Base-by-base conservation (phyloP, 2,888 invertebrate species). In the Exephanes ischioxanthus region DNA sequence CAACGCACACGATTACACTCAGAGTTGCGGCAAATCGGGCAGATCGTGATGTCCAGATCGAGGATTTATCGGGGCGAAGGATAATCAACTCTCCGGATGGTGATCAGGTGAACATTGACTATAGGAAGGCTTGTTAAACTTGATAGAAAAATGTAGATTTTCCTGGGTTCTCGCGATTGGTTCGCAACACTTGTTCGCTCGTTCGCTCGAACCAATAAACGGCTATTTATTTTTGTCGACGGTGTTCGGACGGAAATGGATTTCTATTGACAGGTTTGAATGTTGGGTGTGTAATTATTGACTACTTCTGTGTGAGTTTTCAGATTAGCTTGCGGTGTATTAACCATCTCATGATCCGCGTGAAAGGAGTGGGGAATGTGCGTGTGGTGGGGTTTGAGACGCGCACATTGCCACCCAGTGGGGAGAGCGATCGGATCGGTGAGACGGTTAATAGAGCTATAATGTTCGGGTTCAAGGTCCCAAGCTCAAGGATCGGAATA, bases 81-180 rank as follows among this genome's bases (percentile, higher is more conserved):
- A 16, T 6, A 33, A 63, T 33, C 30, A n/a, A 30, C 30, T 33
- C 61, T 33, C 16, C 30, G 61, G 6, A 63, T 63, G 33, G 6
- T 30, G 61, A 63, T 30, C 16, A 63, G 61, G 61, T 63, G 33
- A 63, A 63, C 61, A 63, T 63, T 63, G 26, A 30, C 61, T 11
- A 63, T 1, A 30, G 61, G 30, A 63, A 16, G n/a, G 53, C 53
- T n/a, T 0, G 19, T 19, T 19, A 16, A 53, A 53, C 1, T 3
- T 53, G 9, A 53, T 45, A 4, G 5, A 45, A 45, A 45, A 45
- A 45, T 3, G 11, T 14, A 16, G 14, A 16, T 45, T 45, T 45
- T 45, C 45, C 16, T 45, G 45, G 14, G 45, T 45, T 16, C 45
- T 26, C 22, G 41, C 41, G 11, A 41, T 41, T 41, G 41, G 41